Evolutionary conservation across 64 coral and sea anemone genomes (phyloP).

Genomic region (Platygyra sinensis): DNA sequence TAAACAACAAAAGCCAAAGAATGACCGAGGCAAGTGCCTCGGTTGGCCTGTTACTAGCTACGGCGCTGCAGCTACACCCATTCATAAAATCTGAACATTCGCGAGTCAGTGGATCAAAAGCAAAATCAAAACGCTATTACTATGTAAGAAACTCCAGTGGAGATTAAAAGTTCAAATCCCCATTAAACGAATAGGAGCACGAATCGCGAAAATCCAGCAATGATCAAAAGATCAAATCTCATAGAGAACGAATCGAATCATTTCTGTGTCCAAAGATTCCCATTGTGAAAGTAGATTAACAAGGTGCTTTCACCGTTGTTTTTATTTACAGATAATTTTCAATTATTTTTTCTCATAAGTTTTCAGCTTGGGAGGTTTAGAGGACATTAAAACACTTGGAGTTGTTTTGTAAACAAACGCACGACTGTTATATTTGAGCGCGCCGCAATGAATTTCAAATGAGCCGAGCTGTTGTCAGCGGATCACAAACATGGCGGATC

Average conservation of each 20-base stretch:
- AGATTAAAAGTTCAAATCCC: neutral
- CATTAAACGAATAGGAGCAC: too few relatives aligned
- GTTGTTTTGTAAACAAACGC: constrained; percentile 31
- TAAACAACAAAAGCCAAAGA: too few relatives aligned
- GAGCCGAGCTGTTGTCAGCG: constrained; percentile 74
- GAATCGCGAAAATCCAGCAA: neutral
- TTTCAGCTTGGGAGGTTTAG: neutral
- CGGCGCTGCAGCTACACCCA: too few relatives aligned
- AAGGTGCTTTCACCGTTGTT: neutral
- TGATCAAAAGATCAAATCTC: constrained; percentile 3
- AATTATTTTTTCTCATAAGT: neutral
- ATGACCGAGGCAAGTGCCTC: too few relatives aligned
- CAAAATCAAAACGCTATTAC: neutral
- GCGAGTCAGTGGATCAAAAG: too few relatives aligned
- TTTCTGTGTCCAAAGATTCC: neutral
- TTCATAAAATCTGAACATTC: neutral
- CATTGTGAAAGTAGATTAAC: neutral
- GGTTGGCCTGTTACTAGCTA: too few relatives aligned
- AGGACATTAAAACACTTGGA: neutral
- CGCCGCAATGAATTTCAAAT: constrained; percentile 65
- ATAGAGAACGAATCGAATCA: too few relatives aligned
- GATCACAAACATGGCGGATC: constrained; percentile 84
- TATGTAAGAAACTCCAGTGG: neutral
- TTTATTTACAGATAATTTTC: neutral
- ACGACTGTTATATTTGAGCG: constrained; percentile 64